These are phyloP conservation scores for Petrocephalus schoutedeni DNA, from an alignment of 2,797 vertebrate genomes.

Conservation along the genomic window DNA sequence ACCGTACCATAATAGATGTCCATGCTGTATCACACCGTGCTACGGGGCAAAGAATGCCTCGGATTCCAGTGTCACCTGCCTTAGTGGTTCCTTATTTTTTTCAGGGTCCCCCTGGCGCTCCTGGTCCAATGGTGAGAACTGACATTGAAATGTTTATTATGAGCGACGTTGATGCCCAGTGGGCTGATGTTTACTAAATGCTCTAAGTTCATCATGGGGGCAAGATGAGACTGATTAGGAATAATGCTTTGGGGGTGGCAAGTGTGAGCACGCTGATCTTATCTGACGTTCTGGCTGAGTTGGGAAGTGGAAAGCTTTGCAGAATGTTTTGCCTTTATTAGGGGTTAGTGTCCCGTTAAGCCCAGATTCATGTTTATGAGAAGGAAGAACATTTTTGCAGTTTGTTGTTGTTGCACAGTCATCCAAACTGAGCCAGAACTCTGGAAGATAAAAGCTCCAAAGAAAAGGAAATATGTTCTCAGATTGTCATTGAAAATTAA, in stretches of 20 bases:
- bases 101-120: constrained; percentile 81
- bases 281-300: constrained; percentile 21
- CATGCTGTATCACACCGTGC: not conserved
- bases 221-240: constrained; percentile 5
- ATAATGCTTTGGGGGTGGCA: constrained; percentile 12
- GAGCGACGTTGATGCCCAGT: not conserved
- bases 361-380: not conserved
- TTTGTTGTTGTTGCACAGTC: not conserved
- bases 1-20: not conserved
- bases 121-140: constrained; percentile 77
- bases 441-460: no score
- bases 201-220: not conserved
- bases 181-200: constrained; percentile 10
- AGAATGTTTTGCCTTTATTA: not conserved
- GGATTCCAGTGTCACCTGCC: not conserved
- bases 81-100: constrained; percentile 27
- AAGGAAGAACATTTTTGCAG: not conserved
- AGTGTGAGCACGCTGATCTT: constrained; percentile 13
- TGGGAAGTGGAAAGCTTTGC: constrained; percentile 8
- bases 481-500: constrained; percentile 26
- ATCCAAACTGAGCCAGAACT: not conserved
- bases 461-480: not conserved
- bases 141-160: constrained; percentile 1
- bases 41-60: not conserved
- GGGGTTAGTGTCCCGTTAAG: not conserved